These are phyloP conservation scores for Pardalotus punctatus DNA, from an alignment of 2,113 vertebrate species.

Conservation along the genomic window DNA sequence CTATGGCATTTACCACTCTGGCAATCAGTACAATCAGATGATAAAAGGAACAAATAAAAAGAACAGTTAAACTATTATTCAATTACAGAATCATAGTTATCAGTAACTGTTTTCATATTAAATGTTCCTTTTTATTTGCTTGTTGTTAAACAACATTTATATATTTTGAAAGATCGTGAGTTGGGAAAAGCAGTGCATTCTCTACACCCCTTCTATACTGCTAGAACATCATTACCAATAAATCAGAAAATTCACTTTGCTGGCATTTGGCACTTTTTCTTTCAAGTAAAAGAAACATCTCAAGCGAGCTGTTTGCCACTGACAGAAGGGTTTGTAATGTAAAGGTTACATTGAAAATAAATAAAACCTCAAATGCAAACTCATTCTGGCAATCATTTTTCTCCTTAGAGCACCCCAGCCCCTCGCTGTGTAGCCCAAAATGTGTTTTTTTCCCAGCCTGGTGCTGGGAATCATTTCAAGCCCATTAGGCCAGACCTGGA, in stretches of 20 bases:
- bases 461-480: neutral
- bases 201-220: neutral
- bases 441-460: neutral
- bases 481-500: neutral
- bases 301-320: neutral
- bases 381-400: neutral
- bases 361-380: neutral
- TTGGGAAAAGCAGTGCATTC: neutral
- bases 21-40: neutral
- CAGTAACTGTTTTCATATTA: neutral
- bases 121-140: neutral
- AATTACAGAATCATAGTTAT: neutral
- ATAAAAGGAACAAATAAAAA: neutral
- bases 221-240: neutral
- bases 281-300: neutral
- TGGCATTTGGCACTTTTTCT: neutral
- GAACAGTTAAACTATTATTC: neutral
- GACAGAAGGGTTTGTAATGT: neutral
- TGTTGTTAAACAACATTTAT: neutral
- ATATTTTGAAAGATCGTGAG: neutral
- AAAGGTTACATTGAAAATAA: slow-evolving; percentile 23
- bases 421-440: neutral
- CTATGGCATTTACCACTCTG: neutral
- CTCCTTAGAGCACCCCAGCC: neutral
- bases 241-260: neutral